Base-by-base conservation (phyloP, 2,797 vertebrate genomes). In the Sorex maritimensis region DNA sequence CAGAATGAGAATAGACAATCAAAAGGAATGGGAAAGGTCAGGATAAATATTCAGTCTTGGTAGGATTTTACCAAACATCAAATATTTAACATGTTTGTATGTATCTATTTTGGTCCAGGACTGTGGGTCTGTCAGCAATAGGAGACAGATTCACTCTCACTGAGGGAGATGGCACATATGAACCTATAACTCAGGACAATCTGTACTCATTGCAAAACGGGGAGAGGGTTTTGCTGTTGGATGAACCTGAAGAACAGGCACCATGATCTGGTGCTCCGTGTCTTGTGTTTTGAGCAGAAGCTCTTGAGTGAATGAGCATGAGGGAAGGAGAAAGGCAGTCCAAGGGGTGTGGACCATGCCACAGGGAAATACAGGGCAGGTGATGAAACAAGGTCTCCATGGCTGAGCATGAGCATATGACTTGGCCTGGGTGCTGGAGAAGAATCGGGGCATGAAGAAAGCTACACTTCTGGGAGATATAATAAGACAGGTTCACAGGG, bases 11-110 rank as follows among this genome's bases (percentile, higher is more conserved):
- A 2, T 7, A n/a, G 58, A 67, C 17, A 23, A 72, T 81, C 21
- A 86, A 83, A 86, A 80, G 30, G 41, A 92, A 52, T 30, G 28
- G 19, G 19, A 81, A 90, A 92, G 38, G 2, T 89, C 19, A 2
- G 38, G 26, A 61, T 74, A 73, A 71, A 80, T 88, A 72, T 34
- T 77, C 71, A 63, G 15, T 63, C 9, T 28, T 74, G 26, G 28
- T 67, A 61, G 78, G 61, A 71, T 85, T 93, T 93, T 49, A 71
- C 69, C 41, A 87, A 85, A 26, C 81, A 90, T 81, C 23, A 68
- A 82, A 72, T 52, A 86, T 46, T 93, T 71, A 94, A 61, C 34
- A 79, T 26, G 72, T 58, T 90, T 63, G 11, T 69, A 28, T 30
- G 9, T 55, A 34, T 52, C 78, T 72, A 23, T 75, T 75, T 34